Evolutionary conservation across 2,888 invertebrate genomes (phyloP), one percentile per base, ranked within the genome.

Genomic region (Idaea dimidiata): DNA sequence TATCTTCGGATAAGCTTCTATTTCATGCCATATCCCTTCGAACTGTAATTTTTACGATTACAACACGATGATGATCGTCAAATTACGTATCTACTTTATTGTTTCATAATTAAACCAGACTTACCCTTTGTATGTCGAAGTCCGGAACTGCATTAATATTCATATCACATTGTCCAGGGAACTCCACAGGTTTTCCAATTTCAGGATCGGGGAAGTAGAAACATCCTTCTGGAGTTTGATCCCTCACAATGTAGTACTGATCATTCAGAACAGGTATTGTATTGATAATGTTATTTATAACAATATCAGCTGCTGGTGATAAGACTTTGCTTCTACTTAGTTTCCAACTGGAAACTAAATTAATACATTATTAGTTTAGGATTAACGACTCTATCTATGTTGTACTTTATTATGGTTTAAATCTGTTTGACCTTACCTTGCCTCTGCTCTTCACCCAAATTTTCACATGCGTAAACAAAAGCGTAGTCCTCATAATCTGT

Each of bases 401-500:
- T 43, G 43, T 10, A 14, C 14, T 43, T 43, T 43, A 43, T 43
- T 43, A 43, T 14, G 10, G 43, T 43, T 43, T 7, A 43, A 17
- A 54, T 17, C 17, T 54, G 16, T 16, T 54, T 16, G 16, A 54
- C 54, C 31, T 70, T 76, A 87, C 87, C 83, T 77, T 72, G 68
- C 67, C 75, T 76, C 17, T 62, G 62, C 10, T 84, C 76, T 0
- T 65, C 62, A 16, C 73, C 63, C 3, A 81, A 57, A 61, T 94
- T 91, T 3, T 57, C 31, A 74, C 95, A 95, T 10, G 94, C 93
- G 89, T 94, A 95, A 0, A 95, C 94, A 0, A 95, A 91, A 0
- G 95, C 86, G 70, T 93, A 95, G 55, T 86, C 86, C 0, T 81
- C 81, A 76, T 95, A 95, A 77, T 96, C 95, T 0, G 95, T 95